Conservation (phyloP, 2,113 vertebrate species). For the Chloropsis cyanopogon region DNA sequence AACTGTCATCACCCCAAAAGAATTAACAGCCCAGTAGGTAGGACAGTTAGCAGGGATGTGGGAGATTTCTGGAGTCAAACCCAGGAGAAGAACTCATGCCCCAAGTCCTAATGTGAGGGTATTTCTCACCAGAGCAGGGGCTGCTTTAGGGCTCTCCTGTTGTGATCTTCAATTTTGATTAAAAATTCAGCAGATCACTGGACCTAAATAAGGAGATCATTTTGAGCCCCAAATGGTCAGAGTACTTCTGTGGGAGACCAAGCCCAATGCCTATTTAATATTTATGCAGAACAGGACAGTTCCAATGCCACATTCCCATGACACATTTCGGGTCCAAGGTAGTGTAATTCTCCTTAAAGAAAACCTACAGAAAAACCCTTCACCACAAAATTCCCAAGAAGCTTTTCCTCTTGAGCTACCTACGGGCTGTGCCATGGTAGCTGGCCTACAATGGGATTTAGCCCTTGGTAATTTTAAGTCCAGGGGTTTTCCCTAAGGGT, state of each 20-base stretch:
- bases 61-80: background rate
- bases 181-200: background rate
- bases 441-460: conserved; percentile 37
- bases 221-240: background rate
- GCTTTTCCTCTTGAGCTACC: conserved; percentile 21
- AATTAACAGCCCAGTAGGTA: background rate
- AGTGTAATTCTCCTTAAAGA: background rate
- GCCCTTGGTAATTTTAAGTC: conserved; percentile 38
- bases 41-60: background rate
- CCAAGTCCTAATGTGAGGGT: background rate
- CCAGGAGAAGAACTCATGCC: background rate
- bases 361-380: background rate
- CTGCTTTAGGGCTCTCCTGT: background rate
- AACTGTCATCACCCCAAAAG: background rate
- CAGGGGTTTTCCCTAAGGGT: conserved; percentile 31
- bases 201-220: background rate
- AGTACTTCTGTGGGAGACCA: background rate
- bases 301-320: background rate
- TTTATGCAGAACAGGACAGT: background rate
- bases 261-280: background rate
- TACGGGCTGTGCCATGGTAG: conserved; percentile 29
- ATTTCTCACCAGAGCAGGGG: background rate
- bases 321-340: background rate
- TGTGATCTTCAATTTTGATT: background rate
- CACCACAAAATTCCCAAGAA: conserved; percentile 13